Base-by-base conservation (phyloP, 2,797 vertebrate genomes). In the Crax fasciolata region DNA sequence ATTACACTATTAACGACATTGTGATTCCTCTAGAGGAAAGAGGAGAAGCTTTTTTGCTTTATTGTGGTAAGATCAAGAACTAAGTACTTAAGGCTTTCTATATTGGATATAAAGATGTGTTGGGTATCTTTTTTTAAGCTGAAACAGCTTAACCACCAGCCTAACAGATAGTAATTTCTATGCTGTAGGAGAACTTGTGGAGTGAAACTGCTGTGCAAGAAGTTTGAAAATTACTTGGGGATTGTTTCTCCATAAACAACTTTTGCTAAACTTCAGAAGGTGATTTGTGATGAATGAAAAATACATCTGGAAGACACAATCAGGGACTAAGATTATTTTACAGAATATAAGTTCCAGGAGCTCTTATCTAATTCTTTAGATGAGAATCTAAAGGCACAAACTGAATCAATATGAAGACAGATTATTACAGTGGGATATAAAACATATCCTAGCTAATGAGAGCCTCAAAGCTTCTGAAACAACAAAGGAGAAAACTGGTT, bases 401-500 rank as follows among this genome's bases (percentile, higher is more conserved):
- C 15, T 15, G 39, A 46, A 16, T 52, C 25, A 8, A 2, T n/a
- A 19, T 23, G 51, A 94, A 23, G 66, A 86, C 62, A 51, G 28
- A 13, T 32, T 83, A 8, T 4, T 79, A 44, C 38, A 76, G 17
- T 76, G 41, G 55, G 25, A 27, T 61, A 12, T 18, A 70, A 19
- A 32, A 51, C 1, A 80, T 66, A 58, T 89, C 16, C 24, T 66
- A 62, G n/a, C 30, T 39, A 38, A 1, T 43, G 27, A 81, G 19
- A 16, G 17, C 48, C n/a, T 94, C 32, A 46, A 35, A 54, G 24
- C 38, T 87, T 74, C 44, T 94, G 65, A 89, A 94, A 91, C 11
- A 51, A 66, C 83, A 71, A 91, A 84, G 85, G 78, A 93, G 86
- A 74, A 93, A 89, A 87, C 75, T 49, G 46, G 68, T 67, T 71